phyloP scores from a whole-genome alignment of 2,888 invertebrate species.

The Lepidonotus clava region DNA sequence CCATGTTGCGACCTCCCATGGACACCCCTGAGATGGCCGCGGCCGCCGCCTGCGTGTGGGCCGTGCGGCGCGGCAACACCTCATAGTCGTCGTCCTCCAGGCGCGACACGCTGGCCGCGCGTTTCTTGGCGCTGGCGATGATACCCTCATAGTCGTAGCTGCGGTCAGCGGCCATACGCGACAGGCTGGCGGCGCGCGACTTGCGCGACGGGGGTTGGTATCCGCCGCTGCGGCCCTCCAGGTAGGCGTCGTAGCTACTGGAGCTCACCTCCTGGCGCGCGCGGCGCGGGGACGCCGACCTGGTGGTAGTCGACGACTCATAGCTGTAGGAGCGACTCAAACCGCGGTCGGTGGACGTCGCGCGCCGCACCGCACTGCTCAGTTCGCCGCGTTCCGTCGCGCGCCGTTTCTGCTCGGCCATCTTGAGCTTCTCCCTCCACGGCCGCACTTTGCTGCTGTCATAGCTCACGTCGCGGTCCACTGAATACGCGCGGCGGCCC shows the following conservation, averaged over 20 bases:
- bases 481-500: slow-evolving; percentile 17
- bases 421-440: slow-evolving; percentile 39
- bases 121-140: neutral
- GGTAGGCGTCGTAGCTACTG: neutral
- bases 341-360: neutral
- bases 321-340: neutral
- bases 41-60: neutral
- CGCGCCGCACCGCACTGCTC: neutral
- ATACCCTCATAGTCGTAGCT: slow-evolving; percentile 24
- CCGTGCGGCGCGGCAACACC: neutral
- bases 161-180: neutral
- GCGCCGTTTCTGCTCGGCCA: slow-evolving; percentile 15
- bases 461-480: slow-evolving; percentile 4
- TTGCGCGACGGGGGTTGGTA: neutral
- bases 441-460: neutral
- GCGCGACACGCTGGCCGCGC: slow-evolving; percentile 27
- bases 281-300: neutral
- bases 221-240: neutral
- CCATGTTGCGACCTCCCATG: neutral
- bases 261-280: neutral
- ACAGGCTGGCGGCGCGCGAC: slow-evolving; percentile 8
- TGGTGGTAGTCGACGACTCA: neutral
- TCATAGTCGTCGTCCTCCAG: slow-evolving; percentile 5
- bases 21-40: neutral
- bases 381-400: neutral